Evolutionary conservation across 1,140 invertebrate species (phyloP).

Genomic region (Eciton burchellii): DNA sequence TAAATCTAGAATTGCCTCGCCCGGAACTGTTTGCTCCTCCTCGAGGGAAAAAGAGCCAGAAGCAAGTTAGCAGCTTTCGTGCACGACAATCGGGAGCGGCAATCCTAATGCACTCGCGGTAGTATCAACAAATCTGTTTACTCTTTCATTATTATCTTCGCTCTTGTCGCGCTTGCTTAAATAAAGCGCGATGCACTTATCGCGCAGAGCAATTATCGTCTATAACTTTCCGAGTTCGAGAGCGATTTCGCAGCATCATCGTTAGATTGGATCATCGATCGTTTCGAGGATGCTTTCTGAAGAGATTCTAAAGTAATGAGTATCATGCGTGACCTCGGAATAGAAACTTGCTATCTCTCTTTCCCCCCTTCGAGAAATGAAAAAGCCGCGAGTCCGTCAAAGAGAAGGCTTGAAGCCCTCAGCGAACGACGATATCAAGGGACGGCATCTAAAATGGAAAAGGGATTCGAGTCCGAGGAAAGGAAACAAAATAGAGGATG

Average conservation of each 20-base stretch:
- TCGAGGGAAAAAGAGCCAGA: slow-evolving; percentile 45
- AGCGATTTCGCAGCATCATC: neutral
- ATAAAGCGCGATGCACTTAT: neutral
- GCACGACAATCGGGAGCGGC: neutral
- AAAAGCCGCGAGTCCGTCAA: too few species aligned
- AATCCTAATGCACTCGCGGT: slow-evolving; percentile 6
- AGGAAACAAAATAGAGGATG: neutral
- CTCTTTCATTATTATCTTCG: neutral
- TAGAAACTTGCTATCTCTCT: too few species aligned
- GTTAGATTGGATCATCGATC: neutral
- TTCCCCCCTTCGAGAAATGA: too few species aligned
- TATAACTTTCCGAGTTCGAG: slow-evolving; percentile 3
- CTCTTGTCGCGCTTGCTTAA: neutral
- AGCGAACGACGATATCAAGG: too few species aligned
- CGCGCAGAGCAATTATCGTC: slow-evolving; percentile 25
- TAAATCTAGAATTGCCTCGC: slow-evolving; percentile 68
- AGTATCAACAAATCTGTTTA: slow-evolving; percentile 54
- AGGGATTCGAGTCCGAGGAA: too few species aligned
- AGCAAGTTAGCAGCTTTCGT: slow-evolving; percentile 42
- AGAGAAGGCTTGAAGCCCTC: too few species aligned
- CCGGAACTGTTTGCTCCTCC: slow-evolving; percentile 65
- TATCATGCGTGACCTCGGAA: slow-evolving; percentile 9
- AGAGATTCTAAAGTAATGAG: too few species aligned
- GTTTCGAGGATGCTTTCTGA: too few species aligned
- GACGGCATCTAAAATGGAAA: too few species aligned